A percentile compares a stretch with the other conserved stretches of the same genome.
Conservation (phyloP, 2,888 invertebrate genomes). For the Eupithecia dodoneata region DNA sequence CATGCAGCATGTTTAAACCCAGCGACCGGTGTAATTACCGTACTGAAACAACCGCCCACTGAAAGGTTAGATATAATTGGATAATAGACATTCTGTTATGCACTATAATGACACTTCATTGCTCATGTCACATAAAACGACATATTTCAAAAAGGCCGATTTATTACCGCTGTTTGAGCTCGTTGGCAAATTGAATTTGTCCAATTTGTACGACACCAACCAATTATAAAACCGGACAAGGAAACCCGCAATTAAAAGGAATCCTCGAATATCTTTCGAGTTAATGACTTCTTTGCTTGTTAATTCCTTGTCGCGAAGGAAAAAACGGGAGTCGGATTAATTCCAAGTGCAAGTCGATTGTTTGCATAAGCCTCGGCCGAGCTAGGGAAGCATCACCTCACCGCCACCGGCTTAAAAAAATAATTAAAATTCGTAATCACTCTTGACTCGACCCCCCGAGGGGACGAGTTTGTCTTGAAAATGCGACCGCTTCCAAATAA, state of each 20-base stretch:
- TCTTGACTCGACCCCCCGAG: constrained; percentile 79
- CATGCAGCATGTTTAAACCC: constrained; percentile 77
- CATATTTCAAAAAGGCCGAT: constrained; percentile 35
- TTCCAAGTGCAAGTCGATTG: constrained; percentile 84
- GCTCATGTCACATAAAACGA: constrained; percentile 56
- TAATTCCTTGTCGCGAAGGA: constrained; percentile 83
- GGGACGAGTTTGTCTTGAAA: constrained; percentile 66
- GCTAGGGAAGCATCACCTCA: constrained; percentile 82
- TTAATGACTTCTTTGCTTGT: constrained; percentile 85
- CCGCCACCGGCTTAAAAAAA: constrained; percentile 84
- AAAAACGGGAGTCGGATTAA: constrained; percentile 81
- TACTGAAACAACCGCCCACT: constrained; percentile 66
- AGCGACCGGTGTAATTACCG: constrained; percentile 70
- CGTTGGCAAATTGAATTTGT: constrained; percentile 66
- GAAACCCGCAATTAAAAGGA: constrained; percentile 81
- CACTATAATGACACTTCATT: constrained; percentile 72
- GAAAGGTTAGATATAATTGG: constrained; percentile 84
- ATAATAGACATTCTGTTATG: constrained; percentile 75
- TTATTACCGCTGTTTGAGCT: constrained; percentile 24
- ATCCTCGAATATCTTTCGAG: constrained; percentile 82
- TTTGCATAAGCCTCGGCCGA: constrained; percentile 81
- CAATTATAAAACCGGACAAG: constrained; percentile 80
- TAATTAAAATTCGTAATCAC: constrained; percentile 85
- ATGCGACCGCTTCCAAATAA: constrained; percentile 45
- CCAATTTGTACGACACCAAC: constrained; percentile 75